Base-by-base conservation (phyloP, 2,888 invertebrate species). In the Macrostomum cliftonense region DNA sequence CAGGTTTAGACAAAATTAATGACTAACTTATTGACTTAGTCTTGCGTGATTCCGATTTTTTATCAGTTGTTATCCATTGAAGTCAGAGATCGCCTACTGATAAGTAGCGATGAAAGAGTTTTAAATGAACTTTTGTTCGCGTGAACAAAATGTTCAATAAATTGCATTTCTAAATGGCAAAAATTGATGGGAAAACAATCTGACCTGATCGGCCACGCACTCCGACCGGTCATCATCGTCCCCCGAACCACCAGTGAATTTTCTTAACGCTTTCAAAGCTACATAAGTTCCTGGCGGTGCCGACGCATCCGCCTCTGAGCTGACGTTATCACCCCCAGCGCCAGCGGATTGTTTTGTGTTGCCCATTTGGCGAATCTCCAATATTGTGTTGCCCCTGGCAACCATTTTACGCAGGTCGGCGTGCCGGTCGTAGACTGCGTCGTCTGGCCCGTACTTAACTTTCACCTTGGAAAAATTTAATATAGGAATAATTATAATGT, bases 181-280 rank as follows among this genome's bases (percentile, higher is more conserved):
- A n/a, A n/a, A n/a, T n/a, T n/a, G n/a, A n/a, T n/a, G n/a, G n/a
- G n/a, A n/a, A 12, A 12, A 13, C 14, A 42, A 42, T 42, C 12
- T 16, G 9, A 40, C 45, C n/a, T 37, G 36, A 20, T 17, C 14
- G 2, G 19, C n/a, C 2, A 17, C 39, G 12, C 36, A 36, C 40
- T 17, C 55, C 64, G 65, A 60, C 65, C 64, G 61, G 46, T 71
- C 71, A 58, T 71, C 72, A 55, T 72, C 73, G 59, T 72, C 72
- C 2, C 71, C 71, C 47, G 71, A 60, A 1, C 72, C 71, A 14
- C 72, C 73, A 2, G 71, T 71, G 54, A 72, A 73, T 55, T 72
- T 73, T 49, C 66, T 67, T 52, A 72, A 58, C 1, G 70, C 73
- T 56, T 69, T 70, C 4, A 71, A 58, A 2, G 69, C 57, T 54